phyloP scores from a whole-genome alignment of 1,140 invertebrate genomes.

The Berghia stephanieae region DNA sequence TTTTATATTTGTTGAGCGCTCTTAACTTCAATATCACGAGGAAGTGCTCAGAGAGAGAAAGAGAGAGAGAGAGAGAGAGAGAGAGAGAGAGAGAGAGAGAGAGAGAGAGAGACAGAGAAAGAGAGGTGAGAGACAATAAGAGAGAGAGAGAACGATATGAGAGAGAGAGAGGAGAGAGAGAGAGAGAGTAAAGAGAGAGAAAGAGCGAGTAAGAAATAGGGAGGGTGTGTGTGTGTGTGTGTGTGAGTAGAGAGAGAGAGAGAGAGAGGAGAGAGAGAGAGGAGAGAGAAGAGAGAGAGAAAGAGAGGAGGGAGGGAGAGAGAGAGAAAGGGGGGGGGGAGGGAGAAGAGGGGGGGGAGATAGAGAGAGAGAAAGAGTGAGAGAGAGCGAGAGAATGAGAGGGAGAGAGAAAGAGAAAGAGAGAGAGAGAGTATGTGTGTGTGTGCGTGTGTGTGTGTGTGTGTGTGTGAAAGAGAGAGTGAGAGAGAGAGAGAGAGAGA shows the following conservation, averaged over 20 bases:
- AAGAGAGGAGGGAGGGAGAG: not conserved
- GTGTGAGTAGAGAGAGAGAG: not conserved
- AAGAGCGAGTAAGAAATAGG: not conserved
- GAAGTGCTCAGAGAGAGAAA: not conserved
- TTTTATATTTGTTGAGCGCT: too few relatives aligned
- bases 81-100: constrained; percentile 8
- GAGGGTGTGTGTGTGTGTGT: not conserved
- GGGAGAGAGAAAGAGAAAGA: not conserved
- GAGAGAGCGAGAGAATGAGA: not conserved
- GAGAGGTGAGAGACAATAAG: too few relatives aligned
- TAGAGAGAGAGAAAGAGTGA: constrained; percentile 22
- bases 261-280: not conserved
- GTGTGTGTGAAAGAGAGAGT: constrained; percentile 19
- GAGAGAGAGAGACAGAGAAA: constrained; percentile 17
- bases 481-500: constrained; percentile 24
- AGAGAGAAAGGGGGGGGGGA: not conserved
- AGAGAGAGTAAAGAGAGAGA: not conserved
- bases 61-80: not conserved
- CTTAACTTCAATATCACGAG: too few relatives aligned
- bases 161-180: not conserved
- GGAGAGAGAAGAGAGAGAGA: not conserved
- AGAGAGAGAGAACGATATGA: constrained; percentile 13
- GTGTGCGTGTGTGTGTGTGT: too few relatives aligned
- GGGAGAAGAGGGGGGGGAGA: constrained; percentile 11
- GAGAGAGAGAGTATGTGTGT: too few relatives aligned